Evolutionary conservation across 1,140 invertebrate genomes (phyloP).

Genomic region (Cydia strobilella): DNA sequence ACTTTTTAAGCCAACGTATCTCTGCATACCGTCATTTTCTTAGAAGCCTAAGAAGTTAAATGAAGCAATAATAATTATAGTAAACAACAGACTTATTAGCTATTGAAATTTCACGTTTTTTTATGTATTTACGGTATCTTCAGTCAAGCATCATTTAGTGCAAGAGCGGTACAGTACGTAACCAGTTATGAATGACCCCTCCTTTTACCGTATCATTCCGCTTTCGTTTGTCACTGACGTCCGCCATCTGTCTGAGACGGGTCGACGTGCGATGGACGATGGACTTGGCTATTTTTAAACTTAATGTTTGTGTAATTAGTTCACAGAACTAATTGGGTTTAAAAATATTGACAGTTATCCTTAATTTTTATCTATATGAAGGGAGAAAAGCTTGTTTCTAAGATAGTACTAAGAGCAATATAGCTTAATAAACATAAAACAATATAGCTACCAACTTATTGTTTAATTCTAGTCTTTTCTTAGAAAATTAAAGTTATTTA

Average conservation of each 20-base stretch:
- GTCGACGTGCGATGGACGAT: neutral
- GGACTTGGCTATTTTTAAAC: constrained; percentile 20
- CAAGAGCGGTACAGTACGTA: constrained; percentile 31
- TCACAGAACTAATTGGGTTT: constrained; percentile 2
- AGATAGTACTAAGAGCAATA: neutral
- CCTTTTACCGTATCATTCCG: neutral
- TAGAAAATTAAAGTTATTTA: no score
- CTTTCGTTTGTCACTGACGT: constrained; percentile 9
- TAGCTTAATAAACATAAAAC: no score
- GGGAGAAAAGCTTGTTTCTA: neutral
- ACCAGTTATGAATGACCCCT: constrained; percentile 21
- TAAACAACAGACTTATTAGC: constrained; percentile 38
- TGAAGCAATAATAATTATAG: constrained; percentile 39
- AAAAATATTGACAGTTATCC: neutral
- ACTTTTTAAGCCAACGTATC: constrained; percentile 17
- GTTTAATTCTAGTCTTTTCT: no score
- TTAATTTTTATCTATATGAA: constrained; percentile 14
- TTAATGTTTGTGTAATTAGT: neutral
- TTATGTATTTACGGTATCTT: constrained; percentile 29
- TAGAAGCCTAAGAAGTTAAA: constrained; percentile 30
- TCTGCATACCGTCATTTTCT: constrained; percentile 10
- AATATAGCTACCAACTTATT: no score
- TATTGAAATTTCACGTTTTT: constrained; percentile 36
- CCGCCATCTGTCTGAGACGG: constrained; percentile 9
- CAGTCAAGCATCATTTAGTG: constrained; percentile 43